These are phyloP conservation scores for Corythornis madagascariensis DNA, from an alignment of 2,113 vertebrate species.

Conservation along the genomic window DNA sequence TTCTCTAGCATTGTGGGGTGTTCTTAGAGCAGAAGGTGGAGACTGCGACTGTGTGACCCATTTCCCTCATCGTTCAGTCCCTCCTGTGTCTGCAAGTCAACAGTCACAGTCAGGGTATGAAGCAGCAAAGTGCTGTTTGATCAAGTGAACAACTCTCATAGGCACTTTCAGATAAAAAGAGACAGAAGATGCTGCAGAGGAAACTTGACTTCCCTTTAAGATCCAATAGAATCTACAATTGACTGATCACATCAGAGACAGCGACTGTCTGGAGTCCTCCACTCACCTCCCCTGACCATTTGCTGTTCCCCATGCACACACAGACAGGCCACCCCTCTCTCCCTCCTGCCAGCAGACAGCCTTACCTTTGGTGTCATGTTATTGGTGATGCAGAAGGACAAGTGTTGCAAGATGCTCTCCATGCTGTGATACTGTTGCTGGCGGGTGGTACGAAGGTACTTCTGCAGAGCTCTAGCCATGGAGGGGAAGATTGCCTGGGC, in stretches of 20 bases:
- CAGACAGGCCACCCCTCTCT: neutral
- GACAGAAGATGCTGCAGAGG: neutral
- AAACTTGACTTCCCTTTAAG: neutral
- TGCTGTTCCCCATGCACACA: neutral
- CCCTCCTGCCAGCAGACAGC: neutral
- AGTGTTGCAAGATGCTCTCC: slow-evolving; percentile 97
- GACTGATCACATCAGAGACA: neutral
- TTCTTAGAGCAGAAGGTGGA: neutral
- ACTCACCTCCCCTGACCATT: neutral
- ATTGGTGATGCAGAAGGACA: slow-evolving; percentile 95
- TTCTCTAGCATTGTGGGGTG: neutral
- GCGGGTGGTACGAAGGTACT: slow-evolving; percentile 93
- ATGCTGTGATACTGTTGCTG: slow-evolving; percentile 98
- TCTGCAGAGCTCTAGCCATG: slow-evolving; percentile 95
- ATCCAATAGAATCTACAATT: neutral
- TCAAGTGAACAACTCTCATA: neutral
- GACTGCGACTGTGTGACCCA: accelerated
- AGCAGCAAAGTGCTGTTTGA: neutral
- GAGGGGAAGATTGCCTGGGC: slow-evolving; percentile 97
- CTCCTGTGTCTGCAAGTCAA: neutral
- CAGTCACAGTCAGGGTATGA: neutral
- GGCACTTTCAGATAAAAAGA: neutral
- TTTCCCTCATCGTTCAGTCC: neutral
- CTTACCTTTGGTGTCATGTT: slow-evolving; percentile 96
- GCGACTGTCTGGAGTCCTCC: neutral